Evolutionary conservation across 2,113 vertebrate genomes (phyloP).

Genomic region (Bagarius yarrelli): DNA sequence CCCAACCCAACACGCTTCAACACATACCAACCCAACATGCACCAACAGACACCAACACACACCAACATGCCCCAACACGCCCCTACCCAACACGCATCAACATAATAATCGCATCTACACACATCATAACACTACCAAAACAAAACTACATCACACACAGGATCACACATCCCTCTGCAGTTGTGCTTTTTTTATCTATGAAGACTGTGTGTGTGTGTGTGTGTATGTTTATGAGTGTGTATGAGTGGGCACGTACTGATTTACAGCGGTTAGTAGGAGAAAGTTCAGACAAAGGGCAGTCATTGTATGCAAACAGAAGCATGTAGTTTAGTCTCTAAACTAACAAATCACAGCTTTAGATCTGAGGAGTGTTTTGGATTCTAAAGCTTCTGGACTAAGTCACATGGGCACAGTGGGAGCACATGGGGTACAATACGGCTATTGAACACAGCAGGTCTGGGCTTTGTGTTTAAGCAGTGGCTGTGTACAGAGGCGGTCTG

Average conservation of each 20-base stretch:
- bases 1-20: too few species aligned
- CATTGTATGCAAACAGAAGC: conserved; percentile 27
- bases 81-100: too few species aligned
- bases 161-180: conserved; percentile 19
- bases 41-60: too few species aligned
- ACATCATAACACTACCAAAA: too few species aligned
- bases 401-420: neutral
- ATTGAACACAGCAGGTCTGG: conserved; percentile 15
- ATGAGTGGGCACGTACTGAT: conserved; percentile 20
- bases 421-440: neutral
- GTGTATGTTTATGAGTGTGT: conserved; percentile 25
- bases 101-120: too few species aligned
- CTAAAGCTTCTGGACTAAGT: conserved; percentile 30
- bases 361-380: conserved; percentile 15
- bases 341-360: conserved; percentile 22
- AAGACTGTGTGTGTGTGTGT: conserved; percentile 8
- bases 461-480: neutral
- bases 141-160: too few species aligned
- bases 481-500: neutral
- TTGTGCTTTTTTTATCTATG: conserved; percentile 29
- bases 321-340: conserved; percentile 7
- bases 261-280: conserved; percentile 28
- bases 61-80: too few species aligned
- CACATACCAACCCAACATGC: too few species aligned
- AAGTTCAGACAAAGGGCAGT: conserved; percentile 23